Evolutionary conservation across 2,888 invertebrate genomes (phyloP).

Genomic region (Agrochola lota): DNA sequence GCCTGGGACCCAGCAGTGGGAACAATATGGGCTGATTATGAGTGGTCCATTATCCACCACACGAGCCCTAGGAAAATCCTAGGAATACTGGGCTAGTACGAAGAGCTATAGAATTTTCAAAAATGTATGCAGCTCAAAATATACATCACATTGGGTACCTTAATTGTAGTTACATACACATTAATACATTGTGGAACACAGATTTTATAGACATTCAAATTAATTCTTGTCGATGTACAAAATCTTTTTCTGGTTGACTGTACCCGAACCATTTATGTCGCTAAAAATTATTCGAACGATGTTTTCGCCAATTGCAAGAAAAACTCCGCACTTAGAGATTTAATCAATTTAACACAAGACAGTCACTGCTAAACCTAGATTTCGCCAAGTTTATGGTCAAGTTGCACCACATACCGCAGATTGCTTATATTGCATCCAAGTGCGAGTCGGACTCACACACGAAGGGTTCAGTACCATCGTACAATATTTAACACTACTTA

Average conservation of each 20-base stretch:
- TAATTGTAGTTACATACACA: neutral
- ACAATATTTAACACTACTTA: too few species aligned
- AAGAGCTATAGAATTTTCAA: neutral
- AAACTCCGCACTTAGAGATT: neutral
- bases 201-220: neutral
- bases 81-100: neutral
- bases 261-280: too few species aligned
- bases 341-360: neutral
- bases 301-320: neutral
- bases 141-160: neutral
- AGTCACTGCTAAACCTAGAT: constrained; percentile 18
- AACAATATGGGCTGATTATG: too few species aligned
- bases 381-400: constrained; percentile 16
- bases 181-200: neutral
- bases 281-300: too few species aligned
- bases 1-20: too few species aligned
- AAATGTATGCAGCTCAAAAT: neutral
- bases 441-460: too few species aligned
- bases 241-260: neutral
- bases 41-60: neutral
- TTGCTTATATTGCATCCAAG: neutral
- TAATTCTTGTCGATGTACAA: neutral
- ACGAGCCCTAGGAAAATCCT: neutral
- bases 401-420: neutral
- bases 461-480: too few species aligned